These are phyloP conservation scores for Phoebastria nigripes DNA, from an alignment of 2,797 vertebrate species.

Conservation along the genomic window DNA sequence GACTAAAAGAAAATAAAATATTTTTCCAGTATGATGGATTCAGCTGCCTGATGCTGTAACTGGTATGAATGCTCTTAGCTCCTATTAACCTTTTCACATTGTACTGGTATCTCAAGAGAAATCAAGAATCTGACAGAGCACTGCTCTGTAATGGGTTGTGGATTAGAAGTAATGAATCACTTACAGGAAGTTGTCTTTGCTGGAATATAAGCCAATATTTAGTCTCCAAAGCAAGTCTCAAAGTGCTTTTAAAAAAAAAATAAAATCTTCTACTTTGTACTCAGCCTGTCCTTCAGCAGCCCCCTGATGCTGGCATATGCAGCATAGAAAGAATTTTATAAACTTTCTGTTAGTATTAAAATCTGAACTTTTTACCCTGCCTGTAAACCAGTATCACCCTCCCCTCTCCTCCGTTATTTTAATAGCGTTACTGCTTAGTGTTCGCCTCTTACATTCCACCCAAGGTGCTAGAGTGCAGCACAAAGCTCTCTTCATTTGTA, in stretches of 20 bases:
- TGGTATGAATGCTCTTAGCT: background rate
- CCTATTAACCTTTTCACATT: background rate
- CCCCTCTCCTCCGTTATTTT: background rate
- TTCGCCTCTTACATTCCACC: background rate
- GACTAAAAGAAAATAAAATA: background rate
- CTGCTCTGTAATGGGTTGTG: background rate
- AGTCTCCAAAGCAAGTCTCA: background rate
- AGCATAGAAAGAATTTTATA: background rate
- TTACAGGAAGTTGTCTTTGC: background rate
- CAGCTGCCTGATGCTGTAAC: background rate
- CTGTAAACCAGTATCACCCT: background rate
- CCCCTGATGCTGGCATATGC: background rate
- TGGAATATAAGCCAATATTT: background rate
- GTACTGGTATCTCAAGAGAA: background rate
- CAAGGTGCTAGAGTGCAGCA: background rate
- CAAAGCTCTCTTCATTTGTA: background rate
- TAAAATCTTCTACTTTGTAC: background rate
- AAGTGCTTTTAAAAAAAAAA: background rate
- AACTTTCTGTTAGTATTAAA: background rate
- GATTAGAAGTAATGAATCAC: slow-evolving; percentile 4
- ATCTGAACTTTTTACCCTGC: background rate
- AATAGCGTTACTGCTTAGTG: background rate
- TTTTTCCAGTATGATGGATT: background rate
- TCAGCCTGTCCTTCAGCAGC: background rate
- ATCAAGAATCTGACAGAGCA: background rate